phyloP scores from a whole-genome alignment of 2,888 invertebrate genomes.

The Muschampia plurimacula region DNA sequence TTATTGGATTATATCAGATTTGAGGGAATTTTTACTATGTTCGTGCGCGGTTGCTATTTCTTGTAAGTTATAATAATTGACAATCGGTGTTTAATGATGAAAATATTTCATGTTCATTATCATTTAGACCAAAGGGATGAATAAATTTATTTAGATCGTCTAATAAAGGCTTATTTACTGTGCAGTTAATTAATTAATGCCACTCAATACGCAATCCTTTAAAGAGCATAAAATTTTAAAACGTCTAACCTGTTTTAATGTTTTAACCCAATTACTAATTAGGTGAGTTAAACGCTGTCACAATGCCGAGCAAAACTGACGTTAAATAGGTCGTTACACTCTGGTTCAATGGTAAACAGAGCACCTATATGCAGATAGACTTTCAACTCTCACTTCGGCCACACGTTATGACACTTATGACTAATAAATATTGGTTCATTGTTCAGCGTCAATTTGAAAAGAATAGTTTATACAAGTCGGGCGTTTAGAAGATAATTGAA shows the following conservation, averaged over 20 bases:
- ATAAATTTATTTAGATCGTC: too few relatives aligned
- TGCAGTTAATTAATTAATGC: not conserved
- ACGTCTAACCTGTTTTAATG: conserved; percentile 6
- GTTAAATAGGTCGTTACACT: conserved; percentile 15
- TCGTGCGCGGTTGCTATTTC: too few relatives aligned
- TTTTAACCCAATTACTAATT: conserved; percentile 22
- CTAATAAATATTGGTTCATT: conserved; percentile 18
- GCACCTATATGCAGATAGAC: conserved; percentile 1
- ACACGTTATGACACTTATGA: conserved; percentile 7
- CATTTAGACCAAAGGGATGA: too few relatives aligned
- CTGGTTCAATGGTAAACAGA: conserved; percentile 9
- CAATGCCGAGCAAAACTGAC: conserved; percentile 14
- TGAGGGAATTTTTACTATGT: not conserved
- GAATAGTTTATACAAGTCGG: not conserved
- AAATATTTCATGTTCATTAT: too few relatives aligned
- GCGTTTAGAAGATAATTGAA: not conserved
- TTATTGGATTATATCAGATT: not conserved
- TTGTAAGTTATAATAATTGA: not conserved
- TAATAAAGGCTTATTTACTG: not conserved
- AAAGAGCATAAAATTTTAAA: not conserved
- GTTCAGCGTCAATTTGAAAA: not conserved
- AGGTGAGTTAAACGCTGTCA: conserved; percentile 12
- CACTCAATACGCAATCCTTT: not conserved
- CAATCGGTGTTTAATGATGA: too few relatives aligned
- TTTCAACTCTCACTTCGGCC: conserved; percentile 20